Percentiles rank a stretch among this genome's conserved stretches.
These are phyloP conservation scores for Crossaster papposus DNA, from an alignment of 53 echinoderm and acorn worm species.

Conservation along the genomic window DNA sequence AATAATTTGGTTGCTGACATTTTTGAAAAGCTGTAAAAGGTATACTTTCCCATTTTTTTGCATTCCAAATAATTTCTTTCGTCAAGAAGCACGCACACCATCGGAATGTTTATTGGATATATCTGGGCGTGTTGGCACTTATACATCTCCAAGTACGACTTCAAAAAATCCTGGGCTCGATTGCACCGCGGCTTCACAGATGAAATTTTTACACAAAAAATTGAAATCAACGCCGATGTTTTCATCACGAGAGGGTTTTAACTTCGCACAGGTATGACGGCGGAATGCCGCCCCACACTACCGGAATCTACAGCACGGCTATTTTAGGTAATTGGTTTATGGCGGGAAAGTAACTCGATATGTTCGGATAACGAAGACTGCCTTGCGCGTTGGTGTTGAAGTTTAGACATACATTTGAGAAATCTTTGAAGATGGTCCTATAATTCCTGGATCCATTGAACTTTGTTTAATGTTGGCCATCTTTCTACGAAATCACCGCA, in stretches of 20 bases:
- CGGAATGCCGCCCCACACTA: slow-evolving; percentile 7
- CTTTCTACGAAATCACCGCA: not conserved
- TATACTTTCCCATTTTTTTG: too few species aligned
- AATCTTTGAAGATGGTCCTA: not conserved
- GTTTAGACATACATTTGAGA: not conserved
- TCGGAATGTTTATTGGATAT: not conserved
- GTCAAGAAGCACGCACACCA: not conserved
- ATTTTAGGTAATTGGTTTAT: slow-evolving; percentile 26
- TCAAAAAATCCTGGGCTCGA: not conserved
- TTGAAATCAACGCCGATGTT: slow-evolving; percentile 16
- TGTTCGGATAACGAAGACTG: not conserved
- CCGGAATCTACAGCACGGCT: not conserved
- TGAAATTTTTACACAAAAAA: not conserved
- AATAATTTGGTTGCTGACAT: too few species aligned
- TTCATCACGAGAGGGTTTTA: not conserved
- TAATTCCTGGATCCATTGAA: not conserved
- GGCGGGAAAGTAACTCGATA: not conserved
- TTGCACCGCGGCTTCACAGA: not conserved
- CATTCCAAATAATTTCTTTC: too few species aligned
- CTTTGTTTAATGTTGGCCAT: not conserved
- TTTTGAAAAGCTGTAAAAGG: too few species aligned
- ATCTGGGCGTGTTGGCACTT: not conserved
- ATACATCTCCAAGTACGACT: not conserved
- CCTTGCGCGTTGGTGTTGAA: not conserved
- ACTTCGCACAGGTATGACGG: slow-evolving; percentile 13